Conservation (phyloP, 2,888 invertebrate species). For the Nebria salina region DNA sequence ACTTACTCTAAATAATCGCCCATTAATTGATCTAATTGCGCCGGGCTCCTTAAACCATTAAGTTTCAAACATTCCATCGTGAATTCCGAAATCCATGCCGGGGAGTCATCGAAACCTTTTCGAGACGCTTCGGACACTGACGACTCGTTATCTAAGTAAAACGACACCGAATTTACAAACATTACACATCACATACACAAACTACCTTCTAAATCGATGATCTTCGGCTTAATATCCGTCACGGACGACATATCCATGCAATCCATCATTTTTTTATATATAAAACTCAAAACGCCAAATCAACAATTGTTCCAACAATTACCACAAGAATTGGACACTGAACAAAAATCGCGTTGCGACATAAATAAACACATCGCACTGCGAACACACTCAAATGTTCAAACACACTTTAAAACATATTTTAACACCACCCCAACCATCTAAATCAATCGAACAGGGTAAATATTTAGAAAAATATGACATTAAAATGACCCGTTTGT, state of each 20-base stretch:
- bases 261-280: neutral
- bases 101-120: neutral
- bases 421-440: neutral
- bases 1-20: slow-evolving; percentile 33
- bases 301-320: no score
- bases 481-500: neutral
- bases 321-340: neutral
- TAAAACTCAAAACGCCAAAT: no score
- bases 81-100: slow-evolving; percentile 32
- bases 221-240: neutral
- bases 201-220: neutral
- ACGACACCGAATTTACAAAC: slow-evolving; percentile 2
- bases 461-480: neutral
- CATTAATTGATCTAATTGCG: slow-evolving; percentile 35
- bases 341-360: neutral
- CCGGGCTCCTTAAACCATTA: slow-evolving; percentile 27
- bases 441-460: neutral
- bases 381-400: neutral
- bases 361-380: neutral
- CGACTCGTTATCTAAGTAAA: neutral
- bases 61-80: slow-evolving; percentile 21
- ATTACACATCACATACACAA: slow-evolving; percentile 14
- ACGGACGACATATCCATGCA: neutral
- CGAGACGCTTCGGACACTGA: neutral
- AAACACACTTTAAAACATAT: neutral